A percentile compares a stretch with the other conserved stretches of the same genome.
Evolutionary conservation across 2,797 vertebrate species (phyloP).

Genomic region (Pangasius mekongensis): DNA sequence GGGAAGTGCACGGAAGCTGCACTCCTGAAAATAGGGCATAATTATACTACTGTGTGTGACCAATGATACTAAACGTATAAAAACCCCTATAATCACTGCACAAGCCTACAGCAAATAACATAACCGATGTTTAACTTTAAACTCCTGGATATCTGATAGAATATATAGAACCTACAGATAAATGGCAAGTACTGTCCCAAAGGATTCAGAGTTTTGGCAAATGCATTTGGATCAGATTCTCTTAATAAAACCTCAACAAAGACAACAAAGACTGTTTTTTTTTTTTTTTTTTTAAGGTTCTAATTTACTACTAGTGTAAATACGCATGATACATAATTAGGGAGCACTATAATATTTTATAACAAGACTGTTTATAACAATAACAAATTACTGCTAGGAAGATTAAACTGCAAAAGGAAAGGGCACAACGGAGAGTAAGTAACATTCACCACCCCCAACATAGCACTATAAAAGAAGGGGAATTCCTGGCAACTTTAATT

Average conservation of each 20-base stretch:
- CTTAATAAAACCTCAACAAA: neutral
- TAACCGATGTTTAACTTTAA: conserved; percentile 53
- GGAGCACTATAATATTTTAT: neutral
- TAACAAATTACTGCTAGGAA: neutral
- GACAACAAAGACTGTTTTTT: neutral
- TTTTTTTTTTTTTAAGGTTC: neutral
- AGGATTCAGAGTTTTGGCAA: conserved; percentile 16
- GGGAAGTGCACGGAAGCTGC: conserved; percentile 41
- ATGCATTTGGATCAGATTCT: conserved; percentile 13
- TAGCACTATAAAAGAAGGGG: conserved; percentile 32
- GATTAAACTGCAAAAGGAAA: neutral
- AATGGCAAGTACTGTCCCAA: conserved; percentile 19
- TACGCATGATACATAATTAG: neutral
- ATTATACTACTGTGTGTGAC: conserved; percentile 53
- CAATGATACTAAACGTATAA: conserved; percentile 35
- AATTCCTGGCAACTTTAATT: conserved; percentile 38
- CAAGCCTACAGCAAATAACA: conserved; percentile 53
- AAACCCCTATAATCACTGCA: conserved; percentile 49
- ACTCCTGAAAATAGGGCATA: conserved; percentile 45
- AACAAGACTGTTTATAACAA: neutral
- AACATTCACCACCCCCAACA: conserved; percentile 14
- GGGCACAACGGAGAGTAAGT: neutral
- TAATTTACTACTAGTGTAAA: neutral
- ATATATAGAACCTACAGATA: neutral
- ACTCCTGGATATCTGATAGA: conserved; percentile 46